Evolutionary conservation across 2,113 vertebrate genomes (phyloP), one percentile per base, ranked within the genome.

Genomic region (Myocastor coypus): DNA sequence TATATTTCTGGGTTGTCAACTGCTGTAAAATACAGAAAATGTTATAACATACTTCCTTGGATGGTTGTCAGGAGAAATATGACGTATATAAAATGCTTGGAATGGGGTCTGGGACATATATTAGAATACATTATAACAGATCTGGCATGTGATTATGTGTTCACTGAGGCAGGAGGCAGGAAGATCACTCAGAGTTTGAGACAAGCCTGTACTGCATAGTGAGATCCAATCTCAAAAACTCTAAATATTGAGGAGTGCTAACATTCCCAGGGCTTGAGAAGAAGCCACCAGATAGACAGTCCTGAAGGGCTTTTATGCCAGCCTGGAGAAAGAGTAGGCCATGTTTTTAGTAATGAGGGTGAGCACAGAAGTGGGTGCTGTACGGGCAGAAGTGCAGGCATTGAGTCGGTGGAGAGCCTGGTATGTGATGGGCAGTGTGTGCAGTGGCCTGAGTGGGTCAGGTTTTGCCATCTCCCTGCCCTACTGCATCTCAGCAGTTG

Each of bases 401-500:
- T 8, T 52, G 40, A 34, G 17, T 57, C 50, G 5, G 11, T 13
- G 52, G 22, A 26, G 6, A 3, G 22, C 28, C 17, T 83, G n/a
- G 16, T 7, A n/a, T 30, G 32, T 59, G 52, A 40, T 37, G 24
- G 24, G 17, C 22, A 84, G 42, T 40, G 32, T 68, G n/a, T 69
- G 57, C n/a, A 26, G 64, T 55, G n/a, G 30, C 64, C 59, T 30
- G 8, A 42, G 77, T 13, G 22, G 28, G 42, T 55, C 32, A 14
- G 50, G 63, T 66, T 81, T 46, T 84, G 69, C 52, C 13, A 30
- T 64, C 77, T 94, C 81, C 9, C 68, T 28, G 20, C 34, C 9
- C 57, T 61, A 32, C 4, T 59, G 12, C 4, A 14, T 68, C 32
- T 92, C 89, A 92, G 30, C 92, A 98, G 98, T 98, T 91, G 75